Evolutionary conservation across 2,888 invertebrate genomes (phyloP), one percentile per base, ranked within the genome.

Genomic region (Drosophila demipolita): DNA sequence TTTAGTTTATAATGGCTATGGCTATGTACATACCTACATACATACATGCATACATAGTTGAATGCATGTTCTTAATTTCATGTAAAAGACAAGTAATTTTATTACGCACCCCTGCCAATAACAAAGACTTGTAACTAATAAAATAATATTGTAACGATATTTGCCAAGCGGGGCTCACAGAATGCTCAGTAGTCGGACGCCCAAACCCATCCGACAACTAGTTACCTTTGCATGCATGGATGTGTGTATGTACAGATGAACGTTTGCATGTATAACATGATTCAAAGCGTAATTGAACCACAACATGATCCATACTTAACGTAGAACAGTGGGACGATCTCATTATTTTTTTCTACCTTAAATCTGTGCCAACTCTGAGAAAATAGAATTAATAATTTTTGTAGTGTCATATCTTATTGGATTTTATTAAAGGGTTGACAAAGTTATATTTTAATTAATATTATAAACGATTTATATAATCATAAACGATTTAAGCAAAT

Each of bases 201-300:
- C 32, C 20, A 32, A 42, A 29, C n/a, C 40, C 32, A 42, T 20
- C 29, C 20, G n/a, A 38, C 29, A 42, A 55, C 53, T 15, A 17
- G 36, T 36, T 38, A 54, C 26, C 3, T 40, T 12, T 26, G 9
- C 29, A 49, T 38, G 20, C 40, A n/a, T n/a, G 17, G 23, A 53
- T 38, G 20, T 48, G 40, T 52, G 32, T 52, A 48, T 71, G 50
- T 62, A n/a, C 26, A 26, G 3, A 54, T 38, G 26, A 38, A 55
- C n/a, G 55, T 55, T 54, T 58, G 60, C 42, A 61, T 73, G 50
- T 74, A 66, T 49, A 55, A n/a, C 17, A 32, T 40, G 57, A 17
- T 57, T 57, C 57, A 32, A 35, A 59, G 35, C 59, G 50, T 59
- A 59, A 59, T 59, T 59, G 59, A 59, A 49, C 35, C 57, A 57